Conservation (phyloP, 2,797 vertebrate species). For the Amblyraja radiata region DNA sequence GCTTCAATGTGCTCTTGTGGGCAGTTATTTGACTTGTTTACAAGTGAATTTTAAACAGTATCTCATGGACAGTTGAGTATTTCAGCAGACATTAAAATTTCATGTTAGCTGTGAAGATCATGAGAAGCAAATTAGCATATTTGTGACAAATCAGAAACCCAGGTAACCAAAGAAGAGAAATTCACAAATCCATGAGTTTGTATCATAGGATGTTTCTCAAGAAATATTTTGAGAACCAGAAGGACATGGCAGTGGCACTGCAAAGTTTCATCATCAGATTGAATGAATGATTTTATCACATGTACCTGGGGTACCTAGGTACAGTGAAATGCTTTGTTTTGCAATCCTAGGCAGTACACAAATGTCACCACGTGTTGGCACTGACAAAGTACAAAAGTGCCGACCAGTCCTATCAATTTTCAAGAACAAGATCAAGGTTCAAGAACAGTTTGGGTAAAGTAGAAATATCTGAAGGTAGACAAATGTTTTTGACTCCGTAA, state of each 20-base stretch:
- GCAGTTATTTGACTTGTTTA: not conserved
- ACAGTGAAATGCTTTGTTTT: too few relatives aligned
- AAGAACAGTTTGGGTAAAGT: not conserved
- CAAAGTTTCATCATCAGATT: not conserved
- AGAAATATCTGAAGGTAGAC: not conserved
- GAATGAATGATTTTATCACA: too few relatives aligned
- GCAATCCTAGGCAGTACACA: too few relatives aligned
- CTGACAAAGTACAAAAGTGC: too few relatives aligned
- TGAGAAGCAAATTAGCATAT: not conserved
- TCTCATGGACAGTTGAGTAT: not conserved
- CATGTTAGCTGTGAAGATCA: not conserved
- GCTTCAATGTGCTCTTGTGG: not conserved
- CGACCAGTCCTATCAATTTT: too few relatives aligned
- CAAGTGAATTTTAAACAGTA: not conserved
- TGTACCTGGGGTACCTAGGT: too few relatives aligned
- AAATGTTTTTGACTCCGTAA: not conserved
- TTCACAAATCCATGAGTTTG: not conserved
- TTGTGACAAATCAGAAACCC: not conserved
- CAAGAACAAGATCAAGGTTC: too few relatives aligned
- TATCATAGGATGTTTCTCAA: not conserved
- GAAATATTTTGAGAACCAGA: too few relatives aligned
- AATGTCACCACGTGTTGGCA: too few relatives aligned
- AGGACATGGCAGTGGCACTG: not conserved
- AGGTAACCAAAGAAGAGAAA: not conserved
- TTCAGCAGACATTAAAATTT: not conserved